These are phyloP conservation scores for Leptatherina wallacei DNA, from an alignment of 2,797 vertebrate species.

Conservation along the genomic window DNA sequence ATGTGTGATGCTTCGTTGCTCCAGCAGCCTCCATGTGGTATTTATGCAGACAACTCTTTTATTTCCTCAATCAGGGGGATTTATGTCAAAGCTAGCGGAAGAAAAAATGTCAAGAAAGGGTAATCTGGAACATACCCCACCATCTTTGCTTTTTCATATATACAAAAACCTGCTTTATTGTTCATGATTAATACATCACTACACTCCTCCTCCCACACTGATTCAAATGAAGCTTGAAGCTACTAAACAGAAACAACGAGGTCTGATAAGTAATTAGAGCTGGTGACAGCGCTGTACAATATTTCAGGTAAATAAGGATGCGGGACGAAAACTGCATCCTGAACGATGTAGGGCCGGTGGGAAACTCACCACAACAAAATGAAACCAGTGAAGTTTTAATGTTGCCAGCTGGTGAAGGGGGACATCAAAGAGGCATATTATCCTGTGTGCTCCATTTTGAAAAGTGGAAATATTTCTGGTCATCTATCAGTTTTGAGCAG, in stretches of 20 bases:
- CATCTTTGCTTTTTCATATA: background rate
- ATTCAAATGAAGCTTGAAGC: conserved; percentile 26
- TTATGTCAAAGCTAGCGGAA: conserved; percentile 19
- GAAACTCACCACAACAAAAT: conserved; percentile 9
- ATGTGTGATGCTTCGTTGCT: conserved; percentile 35
- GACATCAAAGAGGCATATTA: conserved; percentile 8
- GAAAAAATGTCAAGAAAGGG: background rate
- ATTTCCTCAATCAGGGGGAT: conserved; percentile 33
- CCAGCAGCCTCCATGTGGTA: conserved; percentile 31
- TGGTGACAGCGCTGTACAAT: conserved; percentile 14
- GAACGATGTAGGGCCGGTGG: background rate
- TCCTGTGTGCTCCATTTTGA: conserved; percentile 44
- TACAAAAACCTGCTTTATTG: conserved; percentile 21
- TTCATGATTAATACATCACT: conserved; percentile 2
- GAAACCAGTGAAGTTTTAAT: conserved; percentile 14
- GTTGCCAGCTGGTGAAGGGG: background rate
- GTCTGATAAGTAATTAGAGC: conserved; percentile 14
- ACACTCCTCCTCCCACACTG: background rate
- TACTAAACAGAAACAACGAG: conserved; percentile 3
- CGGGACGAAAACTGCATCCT: conserved; percentile 19
- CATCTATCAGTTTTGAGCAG: conserved; percentile 16
- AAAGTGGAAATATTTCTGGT: conserved; percentile 24
- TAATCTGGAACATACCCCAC: background rate
- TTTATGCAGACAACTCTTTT: conserved; percentile 27
- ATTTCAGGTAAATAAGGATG: conserved; percentile 14